A percentile compares a stretch with the other conserved stretches of the same genome.
Conservation (phyloP, 2,888 invertebrate genomes). For the Ectemnius continuus region DNA sequence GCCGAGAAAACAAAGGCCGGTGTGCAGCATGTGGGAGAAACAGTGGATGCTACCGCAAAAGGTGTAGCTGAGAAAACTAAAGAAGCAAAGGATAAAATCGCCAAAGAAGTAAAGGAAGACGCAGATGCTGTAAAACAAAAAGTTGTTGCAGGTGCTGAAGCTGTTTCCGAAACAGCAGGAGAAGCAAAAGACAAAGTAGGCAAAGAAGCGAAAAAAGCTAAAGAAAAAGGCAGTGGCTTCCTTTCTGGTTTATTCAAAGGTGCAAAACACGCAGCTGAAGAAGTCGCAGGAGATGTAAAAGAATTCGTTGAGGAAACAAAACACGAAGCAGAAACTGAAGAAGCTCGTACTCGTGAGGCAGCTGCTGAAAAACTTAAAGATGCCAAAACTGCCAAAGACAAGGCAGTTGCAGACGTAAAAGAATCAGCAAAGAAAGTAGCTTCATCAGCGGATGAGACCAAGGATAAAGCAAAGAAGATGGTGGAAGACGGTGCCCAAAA, state of each 20-base stretch:
- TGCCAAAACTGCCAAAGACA: not conserved
- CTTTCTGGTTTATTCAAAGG: slow-evolving; percentile 35
- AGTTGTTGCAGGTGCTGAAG: slow-evolving; percentile 38
- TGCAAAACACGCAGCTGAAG: slow-evolving; percentile 17
- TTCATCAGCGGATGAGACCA: slow-evolving; percentile 41
- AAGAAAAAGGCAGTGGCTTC: slow-evolving; percentile 66
- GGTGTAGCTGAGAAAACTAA: not conserved
- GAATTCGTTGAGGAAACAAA: slow-evolving; percentile 20
- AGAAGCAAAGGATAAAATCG: slow-evolving; percentile 15
- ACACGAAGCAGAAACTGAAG: slow-evolving; percentile 71
- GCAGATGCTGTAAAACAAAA: slow-evolving; percentile 39
- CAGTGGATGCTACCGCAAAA: not conserved
- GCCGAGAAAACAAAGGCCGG: slow-evolving; percentile 55
- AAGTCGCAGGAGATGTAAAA: slow-evolving; percentile 19
- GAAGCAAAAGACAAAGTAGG: slow-evolving; percentile 39
- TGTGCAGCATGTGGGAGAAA: slow-evolving; percentile 16
- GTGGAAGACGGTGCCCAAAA: slow-evolving; percentile 9
- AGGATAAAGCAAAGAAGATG: slow-evolving; percentile 58
- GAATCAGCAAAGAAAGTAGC: slow-evolving; percentile 33
- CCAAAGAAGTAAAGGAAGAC: slow-evolving; percentile 28
- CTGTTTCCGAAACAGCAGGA: slow-evolving; percentile 37
- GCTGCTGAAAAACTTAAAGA: slow-evolving; percentile 30
- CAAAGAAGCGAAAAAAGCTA: slow-evolving; percentile 59
- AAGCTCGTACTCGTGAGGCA: slow-evolving; percentile 47
- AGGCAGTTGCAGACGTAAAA: slow-evolving; percentile 23